phyloP scores from a whole-genome alignment of 2,113 vertebrate genomes.

The Scomber japonicus region DNA sequence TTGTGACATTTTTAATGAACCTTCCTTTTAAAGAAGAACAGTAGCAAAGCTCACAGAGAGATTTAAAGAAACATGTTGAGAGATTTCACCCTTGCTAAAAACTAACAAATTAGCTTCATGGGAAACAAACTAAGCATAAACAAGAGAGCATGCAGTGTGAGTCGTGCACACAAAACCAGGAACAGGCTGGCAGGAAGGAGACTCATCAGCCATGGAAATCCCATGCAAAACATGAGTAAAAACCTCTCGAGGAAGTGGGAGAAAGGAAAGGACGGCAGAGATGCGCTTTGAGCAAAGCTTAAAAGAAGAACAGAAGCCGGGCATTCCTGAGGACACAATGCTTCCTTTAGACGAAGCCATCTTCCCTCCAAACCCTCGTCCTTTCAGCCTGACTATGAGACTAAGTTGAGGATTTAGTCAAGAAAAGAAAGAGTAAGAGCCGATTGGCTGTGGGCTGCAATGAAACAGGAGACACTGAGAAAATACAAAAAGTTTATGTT shows the following conservation, averaged over 20 bases:
- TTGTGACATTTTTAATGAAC: neutral
- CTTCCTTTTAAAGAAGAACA: neutral
- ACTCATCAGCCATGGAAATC: slow-evolving; percentile 77
- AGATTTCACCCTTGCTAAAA: neutral
- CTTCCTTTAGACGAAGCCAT: slow-evolving; percentile 17
- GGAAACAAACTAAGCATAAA: neutral
- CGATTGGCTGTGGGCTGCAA: slow-evolving; percentile 50
- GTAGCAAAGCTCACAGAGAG: neutral
- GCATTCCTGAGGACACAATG: slow-evolving; percentile 57
- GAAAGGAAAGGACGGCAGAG: slow-evolving; percentile 27
- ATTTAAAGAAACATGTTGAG: neutral
- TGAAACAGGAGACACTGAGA: slow-evolving; percentile 30
- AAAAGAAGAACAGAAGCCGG: slow-evolving; percentile 9
- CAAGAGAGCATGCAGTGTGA: neutral
- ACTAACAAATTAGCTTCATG: neutral
- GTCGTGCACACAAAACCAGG: slow-evolving; percentile 26
- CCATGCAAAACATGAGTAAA: slow-evolving; percentile 76
- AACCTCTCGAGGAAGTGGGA: slow-evolving; percentile 69
- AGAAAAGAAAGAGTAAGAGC: neutral
- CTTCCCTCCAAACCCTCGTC: slow-evolving; percentile 38
- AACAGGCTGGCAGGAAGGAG: slow-evolving; percentile 50
- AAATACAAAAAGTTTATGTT: slow-evolving; percentile 12
- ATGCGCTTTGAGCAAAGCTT: slow-evolving; percentile 9
- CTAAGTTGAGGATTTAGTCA: slow-evolving; percentile 22
- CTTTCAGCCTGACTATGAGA: slow-evolving; percentile 30